Percentiles rank a stretch among this genome's conserved stretches.
phyloP scores from a whole-genome alignment of 2,797 vertebrate genomes.

The Thalassophryne amazonica region DNA sequence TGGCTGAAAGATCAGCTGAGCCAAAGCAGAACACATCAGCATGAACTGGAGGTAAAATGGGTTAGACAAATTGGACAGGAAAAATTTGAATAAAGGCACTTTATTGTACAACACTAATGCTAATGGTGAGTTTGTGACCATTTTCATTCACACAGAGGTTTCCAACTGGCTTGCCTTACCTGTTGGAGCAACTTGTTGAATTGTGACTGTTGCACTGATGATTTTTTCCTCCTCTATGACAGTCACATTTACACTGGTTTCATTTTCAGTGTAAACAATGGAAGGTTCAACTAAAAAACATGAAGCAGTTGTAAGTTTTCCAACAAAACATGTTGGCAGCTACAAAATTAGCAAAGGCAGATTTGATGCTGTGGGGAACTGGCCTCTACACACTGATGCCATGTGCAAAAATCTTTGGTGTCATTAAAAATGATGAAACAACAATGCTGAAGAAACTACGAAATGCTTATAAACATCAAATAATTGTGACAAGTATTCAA shows the following conservation, averaged over 20 bases:
- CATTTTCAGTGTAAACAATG: constrained; percentile 4
- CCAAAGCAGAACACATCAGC: constrained; percentile 61
- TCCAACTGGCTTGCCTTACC: constrained; percentile 35
- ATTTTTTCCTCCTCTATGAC: constrained; percentile 14
- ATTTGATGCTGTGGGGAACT: no score
- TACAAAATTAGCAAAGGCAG: no score
- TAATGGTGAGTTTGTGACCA: neutral
- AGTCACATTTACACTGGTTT: constrained; percentile 28
- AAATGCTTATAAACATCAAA: no score
- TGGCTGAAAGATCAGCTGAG: constrained; percentile 52
- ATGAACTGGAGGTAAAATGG: constrained; percentile 60
- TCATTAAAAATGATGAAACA: no score
- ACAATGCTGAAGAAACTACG: no score
- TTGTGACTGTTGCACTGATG: constrained; percentile 28
- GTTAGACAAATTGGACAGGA: neutral
- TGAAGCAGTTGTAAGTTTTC: no score
- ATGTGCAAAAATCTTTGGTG: no score
- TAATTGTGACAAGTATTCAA: no score
- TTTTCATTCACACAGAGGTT: neutral
- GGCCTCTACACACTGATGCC: no score
- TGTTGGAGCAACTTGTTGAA: constrained; percentile 5
- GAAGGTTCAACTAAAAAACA: constrained; percentile 38
- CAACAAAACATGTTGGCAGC: no score
- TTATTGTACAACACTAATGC: no score
- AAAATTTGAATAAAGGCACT: no score